Evolutionary conservation across 1,140 invertebrate genomes (phyloP).

Genomic region (Cotesia vestalis): DNA sequence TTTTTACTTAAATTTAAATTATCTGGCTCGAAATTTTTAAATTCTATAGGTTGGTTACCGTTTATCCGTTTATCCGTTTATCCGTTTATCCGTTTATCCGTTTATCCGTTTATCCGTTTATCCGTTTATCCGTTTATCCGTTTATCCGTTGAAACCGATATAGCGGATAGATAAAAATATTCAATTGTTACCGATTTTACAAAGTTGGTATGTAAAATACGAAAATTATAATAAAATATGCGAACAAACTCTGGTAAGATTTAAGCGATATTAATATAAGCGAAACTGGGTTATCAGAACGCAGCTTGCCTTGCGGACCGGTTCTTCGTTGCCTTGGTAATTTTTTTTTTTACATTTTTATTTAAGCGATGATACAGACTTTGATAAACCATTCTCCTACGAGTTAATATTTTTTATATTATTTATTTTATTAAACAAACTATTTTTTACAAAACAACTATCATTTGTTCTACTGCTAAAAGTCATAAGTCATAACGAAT

Average conservation of each 20-base stretch:
- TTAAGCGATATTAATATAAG: slow-evolving; percentile 54
- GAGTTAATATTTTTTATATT: neutral
- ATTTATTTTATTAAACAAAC: neutral
- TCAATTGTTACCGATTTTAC: neutral
- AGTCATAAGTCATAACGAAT: too few species aligned
- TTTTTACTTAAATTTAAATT: too few species aligned
- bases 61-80: too few species aligned
- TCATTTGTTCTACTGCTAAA: neutral
- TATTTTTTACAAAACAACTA: neutral
- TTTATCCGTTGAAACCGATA: too few species aligned
- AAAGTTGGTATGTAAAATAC: neutral
- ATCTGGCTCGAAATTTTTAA: too few species aligned
- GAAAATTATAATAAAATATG: slow-evolving; percentile 1
- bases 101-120: too few species aligned
- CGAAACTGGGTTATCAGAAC: slow-evolving; percentile 65
- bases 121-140: too few species aligned
- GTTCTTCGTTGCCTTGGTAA: slow-evolving; percentile 54
- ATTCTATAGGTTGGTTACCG: too few species aligned
- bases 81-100: too few species aligned
- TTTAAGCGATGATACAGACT: neutral
- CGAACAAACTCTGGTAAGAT: slow-evolving; percentile 48
- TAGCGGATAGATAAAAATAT: too few species aligned
- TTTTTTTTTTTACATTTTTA: slow-evolving; percentile 41
- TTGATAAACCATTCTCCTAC: slow-evolving; percentile 25
- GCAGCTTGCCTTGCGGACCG: slow-evolving; percentile 60